Evolutionary conservation across 1,140 invertebrate species (phyloP), one percentile per base, ranked within the genome.

Genomic region (Eurosta solidaginis): DNA sequence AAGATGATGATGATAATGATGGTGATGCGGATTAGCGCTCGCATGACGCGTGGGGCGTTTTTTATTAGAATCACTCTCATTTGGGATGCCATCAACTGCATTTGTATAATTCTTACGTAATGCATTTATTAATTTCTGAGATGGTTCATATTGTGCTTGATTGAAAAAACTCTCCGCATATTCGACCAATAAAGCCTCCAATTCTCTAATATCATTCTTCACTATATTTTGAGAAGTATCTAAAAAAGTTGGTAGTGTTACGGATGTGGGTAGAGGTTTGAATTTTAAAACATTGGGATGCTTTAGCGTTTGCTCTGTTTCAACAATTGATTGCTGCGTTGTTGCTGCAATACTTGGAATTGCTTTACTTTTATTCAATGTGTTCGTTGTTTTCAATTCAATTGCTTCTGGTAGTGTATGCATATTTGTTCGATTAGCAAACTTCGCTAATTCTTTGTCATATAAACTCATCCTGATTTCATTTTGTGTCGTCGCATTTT

Each of bases 141-240:
- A 81, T 0, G 85, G 85, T 42, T 86, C 83, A 17, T 83, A 86
- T 50, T 84, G 83, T 9, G 85, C 85, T 25, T 85, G 79, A 9
- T 79, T 83, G 36, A 86, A 86, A 42, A 86, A 86, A 50, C 83
- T 82, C 29, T 85, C 78, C 6, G 86, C 85, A 80, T 86, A 86
- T 29, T 86, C 83, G 20, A 80, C 78, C 7, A 86, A 76, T 33
- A 86, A 79, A 6, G 86, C 81, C 49, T 86, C 85, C 54, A 86
- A 73, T 45, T 63, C 50, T 25, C 63, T 63, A 25, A 44, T 36
- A 3, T 59, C 76, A 45, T 40, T 20, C 3, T 25, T 20, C 2
- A 77, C 49, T 27, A 27, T 2, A 42, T 77, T 63, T 17, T 63
- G 36, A 25, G 76, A n/a, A 5, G 12, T 40, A 45, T 63, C 52